Evolutionary conservation across 2,113 vertebrate genomes (phyloP).

Genomic region (Solenodon paradoxus): DNA sequence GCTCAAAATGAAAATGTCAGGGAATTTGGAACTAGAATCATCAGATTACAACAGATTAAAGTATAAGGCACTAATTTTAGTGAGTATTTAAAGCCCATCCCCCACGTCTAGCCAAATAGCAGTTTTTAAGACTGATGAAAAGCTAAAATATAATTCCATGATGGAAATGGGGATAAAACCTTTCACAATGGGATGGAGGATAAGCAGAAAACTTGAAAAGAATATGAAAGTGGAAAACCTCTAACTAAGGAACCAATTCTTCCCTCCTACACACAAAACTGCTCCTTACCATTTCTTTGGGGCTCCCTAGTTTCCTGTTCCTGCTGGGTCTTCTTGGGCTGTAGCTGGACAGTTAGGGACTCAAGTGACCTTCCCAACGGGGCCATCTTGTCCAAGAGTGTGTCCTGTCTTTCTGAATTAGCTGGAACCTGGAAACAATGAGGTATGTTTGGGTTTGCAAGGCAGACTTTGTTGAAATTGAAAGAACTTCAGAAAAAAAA

Average conservation of each 20-base stretch:
- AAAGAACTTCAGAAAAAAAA: conserved; percentile 6
- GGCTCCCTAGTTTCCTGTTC: neutral
- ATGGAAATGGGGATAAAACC: neutral
- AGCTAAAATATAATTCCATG: neutral
- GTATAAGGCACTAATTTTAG: neutral
- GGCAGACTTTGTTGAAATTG: neutral
- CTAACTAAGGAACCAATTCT: neutral
- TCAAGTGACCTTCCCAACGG: neutral
- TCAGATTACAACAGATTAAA: neutral
- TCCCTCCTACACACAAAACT: neutral
- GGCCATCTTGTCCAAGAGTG: neutral
- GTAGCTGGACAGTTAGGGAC: neutral
- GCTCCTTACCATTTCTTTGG: conserved; percentile 34
- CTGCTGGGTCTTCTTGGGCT: neutral
- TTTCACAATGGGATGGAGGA: neutral
- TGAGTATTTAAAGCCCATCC: neutral
- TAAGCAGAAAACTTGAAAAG: neutral
- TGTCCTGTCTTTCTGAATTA: conserved; percentile 22
- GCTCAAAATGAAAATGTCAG: neutral
- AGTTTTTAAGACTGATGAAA: neutral
- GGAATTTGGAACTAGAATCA: neutral
- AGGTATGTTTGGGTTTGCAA: neutral
- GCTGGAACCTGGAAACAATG: conserved; percentile 15
- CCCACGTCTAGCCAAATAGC: neutral
- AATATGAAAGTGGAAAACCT: neutral